Base-by-base conservation (phyloP, 2,888 invertebrate species). In the Lithophane semibrunnea region DNA sequence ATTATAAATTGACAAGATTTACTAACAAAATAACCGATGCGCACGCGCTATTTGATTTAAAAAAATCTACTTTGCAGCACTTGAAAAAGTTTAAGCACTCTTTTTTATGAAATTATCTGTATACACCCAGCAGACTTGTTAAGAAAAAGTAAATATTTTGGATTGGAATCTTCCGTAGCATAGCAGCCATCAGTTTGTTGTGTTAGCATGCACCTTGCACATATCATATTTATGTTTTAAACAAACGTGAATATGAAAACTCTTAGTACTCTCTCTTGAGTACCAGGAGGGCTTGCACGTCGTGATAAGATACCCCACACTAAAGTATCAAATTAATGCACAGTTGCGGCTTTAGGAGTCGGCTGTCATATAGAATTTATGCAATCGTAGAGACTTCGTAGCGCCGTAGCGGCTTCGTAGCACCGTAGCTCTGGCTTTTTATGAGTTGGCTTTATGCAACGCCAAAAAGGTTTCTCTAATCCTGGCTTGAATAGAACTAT, bases 241-340 rank as follows among this genome's bases (percentile, higher is more conserved):
- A 83, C 54, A 58, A 80, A 83, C 54, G 54, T 29, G 67, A 67
- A 18, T 77, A 29, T 44, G 37, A 24, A 80, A 63, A 63, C 37
- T 83, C n/a, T 83, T 70, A 42, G 37, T 37, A 5, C 37, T 37
- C 5, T 37, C 37, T 37, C 37, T 52, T 10, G 42, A 83, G 21
- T n/a, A 65, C 58, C 18, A 64, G 54, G 21, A 64, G 54, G 54
- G 18, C 60, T 60, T 83, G 83, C 54, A 21, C 56, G 42, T 24
- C 37, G 42, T 79, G 83, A 77, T 77, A 66, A 73, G 77, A 44
- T 29, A 52, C 68, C 5, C 68, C 5, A 64, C 56, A 56, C 44
- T 80, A 66, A 79, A 80, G 65, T 75, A 68, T 64, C 37, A 75
- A 65, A 75, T 80, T 73, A 84, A 80, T 80, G 80, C 67, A 52